Base-by-base conservation (phyloP, 1,140 invertebrate species). In the Heliconius eleuchia region DNA sequence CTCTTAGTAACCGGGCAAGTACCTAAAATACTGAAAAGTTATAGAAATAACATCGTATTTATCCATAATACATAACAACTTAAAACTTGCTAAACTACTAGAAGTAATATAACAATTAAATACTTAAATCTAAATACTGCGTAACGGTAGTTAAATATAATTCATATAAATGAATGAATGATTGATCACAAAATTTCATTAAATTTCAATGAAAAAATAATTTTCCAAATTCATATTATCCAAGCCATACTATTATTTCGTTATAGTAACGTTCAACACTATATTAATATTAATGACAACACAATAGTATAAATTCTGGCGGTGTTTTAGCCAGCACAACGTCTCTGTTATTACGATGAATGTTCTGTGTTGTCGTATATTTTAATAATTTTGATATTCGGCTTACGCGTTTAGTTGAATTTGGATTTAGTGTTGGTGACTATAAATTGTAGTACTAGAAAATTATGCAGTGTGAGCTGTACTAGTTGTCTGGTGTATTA, bases 201-300 rank as follows among this genome's bases (percentile, higher is more conserved):
- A 23, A 30, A 30, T 23, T 23, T 23, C 23, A 23, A 71, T 74
- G 30, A 34, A 34, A 2, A 34, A 2, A 34, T 34, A 34, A 1
- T 42, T 77, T 46, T 74, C 73, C 74, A 55, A 55, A 66, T 72
- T 74, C 73, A 74, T 66, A 66, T 18, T 19, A 37, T 37, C 34
- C 73, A 80, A 77, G 74, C 7, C 34, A 27, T 57, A 57, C 8
- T 37, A 52, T 19, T 46, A 80, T 80, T 77, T 74, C 30, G 60
- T 77, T 80, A 80, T 71, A 55, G 76, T 71, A 74, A 66, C 37
- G 77, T 77, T 71, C 77, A 46, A 76, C 72, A 73, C 34, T 80
- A 77, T 77, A 77, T 80, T 76, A 80, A 80, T 30, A 77, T 80
- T 80, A 77, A 57, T 66, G 79, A 73, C 70, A 77, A 80, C 70